Conservation (phyloP, 2,797 vertebrate species). For the Nothura maculosa region DNA sequence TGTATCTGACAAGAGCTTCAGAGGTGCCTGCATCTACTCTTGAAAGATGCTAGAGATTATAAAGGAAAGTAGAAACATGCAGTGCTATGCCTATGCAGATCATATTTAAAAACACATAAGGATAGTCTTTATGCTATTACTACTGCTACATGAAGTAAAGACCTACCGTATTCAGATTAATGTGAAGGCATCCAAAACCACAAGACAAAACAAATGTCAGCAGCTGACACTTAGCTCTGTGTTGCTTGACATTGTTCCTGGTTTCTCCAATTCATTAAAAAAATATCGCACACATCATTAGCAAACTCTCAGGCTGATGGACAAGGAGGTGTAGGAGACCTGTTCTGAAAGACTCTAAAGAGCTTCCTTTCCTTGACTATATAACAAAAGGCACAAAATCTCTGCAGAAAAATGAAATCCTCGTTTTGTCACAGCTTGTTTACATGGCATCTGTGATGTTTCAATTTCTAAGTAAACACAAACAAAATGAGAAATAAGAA, state of each 20-base stretch:
- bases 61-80: neutral
- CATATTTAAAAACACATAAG: neutral
- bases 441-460: neutral
- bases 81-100: neutral
- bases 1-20: neutral
- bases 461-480: neutral
- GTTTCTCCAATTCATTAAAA: neutral
- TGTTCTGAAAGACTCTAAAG: neutral
- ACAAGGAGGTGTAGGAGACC: neutral
- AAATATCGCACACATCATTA: neutral
- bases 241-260: neutral
- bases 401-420: neutral
- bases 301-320: neutral
- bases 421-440: neutral
- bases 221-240: neutral
- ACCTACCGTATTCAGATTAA: neutral
- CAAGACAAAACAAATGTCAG: neutral
- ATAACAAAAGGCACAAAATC: neutral
- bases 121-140: neutral
- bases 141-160: neutral
- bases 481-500: neutral
- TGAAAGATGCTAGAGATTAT: neutral
- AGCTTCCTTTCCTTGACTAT: neutral
- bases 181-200: neutral
- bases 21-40: neutral